Evolutionary conservation across 2,797 vertebrate species (phyloP).

Genomic region (Acropternis orthonyx): DNA sequence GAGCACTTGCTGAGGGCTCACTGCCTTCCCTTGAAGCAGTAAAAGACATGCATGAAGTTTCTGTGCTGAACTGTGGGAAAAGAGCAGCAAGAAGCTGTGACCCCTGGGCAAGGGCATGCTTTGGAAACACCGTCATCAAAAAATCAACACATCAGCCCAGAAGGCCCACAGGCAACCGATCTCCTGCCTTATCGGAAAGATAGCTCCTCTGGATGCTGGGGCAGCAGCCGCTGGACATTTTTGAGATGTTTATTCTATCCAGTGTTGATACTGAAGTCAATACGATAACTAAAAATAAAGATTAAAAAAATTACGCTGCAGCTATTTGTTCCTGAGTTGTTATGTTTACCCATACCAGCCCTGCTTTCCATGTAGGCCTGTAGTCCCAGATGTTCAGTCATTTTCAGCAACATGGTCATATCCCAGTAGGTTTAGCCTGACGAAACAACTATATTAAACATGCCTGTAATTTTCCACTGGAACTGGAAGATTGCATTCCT

Average conservation of each 20-base stretch:
- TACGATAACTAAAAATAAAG: conserved; percentile 63
- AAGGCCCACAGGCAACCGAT: conserved; percentile 27
- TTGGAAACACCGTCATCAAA: conserved; percentile 61
- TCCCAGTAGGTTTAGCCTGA: conserved; percentile 66
- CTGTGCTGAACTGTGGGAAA: conserved; percentile 75
- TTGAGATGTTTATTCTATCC: conserved; percentile 51
- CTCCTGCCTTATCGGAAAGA: not conserved
- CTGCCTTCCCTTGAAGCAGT: conserved; percentile 46
- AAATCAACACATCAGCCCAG: conserved; percentile 65
- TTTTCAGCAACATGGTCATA: conserved; percentile 53
- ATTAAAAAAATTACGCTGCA: conserved; percentile 14
- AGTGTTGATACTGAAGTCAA: conserved; percentile 36
- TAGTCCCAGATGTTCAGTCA: conserved; percentile 63
- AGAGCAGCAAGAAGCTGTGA: conserved; percentile 46
- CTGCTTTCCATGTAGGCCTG: conserved; percentile 43
- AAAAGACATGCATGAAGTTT: conserved; percentile 62
- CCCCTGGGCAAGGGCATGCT: conserved; percentile 58
- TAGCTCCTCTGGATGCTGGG: conserved; percentile 44
- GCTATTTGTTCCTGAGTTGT: conserved; percentile 45
- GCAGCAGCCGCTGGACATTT: conserved; percentile 35
- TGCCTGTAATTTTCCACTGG: conserved; percentile 70
- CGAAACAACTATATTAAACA: conserved; percentile 63
- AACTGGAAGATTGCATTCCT: conserved; percentile 33
- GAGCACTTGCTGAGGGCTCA: conserved; percentile 7
- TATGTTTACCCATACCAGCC: conserved; percentile 62